These are phyloP conservation scores for Patiria miniata DNA, from an alignment of 35 echinoderm and acorn worm genomes.

Conservation along the genomic window DNA sequence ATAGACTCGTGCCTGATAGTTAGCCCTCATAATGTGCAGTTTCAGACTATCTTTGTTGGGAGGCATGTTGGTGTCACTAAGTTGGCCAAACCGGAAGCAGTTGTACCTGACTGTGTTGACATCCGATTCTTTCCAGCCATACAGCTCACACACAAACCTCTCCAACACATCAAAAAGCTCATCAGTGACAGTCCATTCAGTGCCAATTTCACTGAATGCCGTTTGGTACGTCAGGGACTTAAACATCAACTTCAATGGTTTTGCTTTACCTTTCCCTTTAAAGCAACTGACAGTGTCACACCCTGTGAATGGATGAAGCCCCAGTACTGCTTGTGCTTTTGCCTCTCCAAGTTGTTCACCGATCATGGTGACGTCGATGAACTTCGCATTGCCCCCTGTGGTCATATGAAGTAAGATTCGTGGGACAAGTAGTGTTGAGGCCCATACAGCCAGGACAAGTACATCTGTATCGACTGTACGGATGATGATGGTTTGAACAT, in stretches of 20 bases:
- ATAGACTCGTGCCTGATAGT: background rate
- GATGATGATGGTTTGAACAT: conserved; percentile 7
- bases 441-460: background rate
- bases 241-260: background rate
- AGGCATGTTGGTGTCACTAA: background rate
- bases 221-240: background rate
- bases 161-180: background rate
- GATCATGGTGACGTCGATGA: background rate
- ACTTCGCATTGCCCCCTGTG: background rate
- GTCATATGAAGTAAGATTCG: background rate
- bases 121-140: conserved; percentile 9
- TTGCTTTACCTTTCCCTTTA: background rate
- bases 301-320: background rate
- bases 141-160: background rate
- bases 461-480: conserved; percentile 3
- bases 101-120: background rate
- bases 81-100: conserved; percentile 6
- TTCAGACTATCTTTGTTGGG: background rate
- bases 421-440: background rate
- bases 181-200: background rate
- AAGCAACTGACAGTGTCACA: conserved; percentile 6
- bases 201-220: background rate
- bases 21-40: background rate
- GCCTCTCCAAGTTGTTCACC: background rate
- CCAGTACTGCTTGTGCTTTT: background rate